Conservation (phyloP, 2,113 vertebrate genomes). For the Toxotes chatareus region DNA sequence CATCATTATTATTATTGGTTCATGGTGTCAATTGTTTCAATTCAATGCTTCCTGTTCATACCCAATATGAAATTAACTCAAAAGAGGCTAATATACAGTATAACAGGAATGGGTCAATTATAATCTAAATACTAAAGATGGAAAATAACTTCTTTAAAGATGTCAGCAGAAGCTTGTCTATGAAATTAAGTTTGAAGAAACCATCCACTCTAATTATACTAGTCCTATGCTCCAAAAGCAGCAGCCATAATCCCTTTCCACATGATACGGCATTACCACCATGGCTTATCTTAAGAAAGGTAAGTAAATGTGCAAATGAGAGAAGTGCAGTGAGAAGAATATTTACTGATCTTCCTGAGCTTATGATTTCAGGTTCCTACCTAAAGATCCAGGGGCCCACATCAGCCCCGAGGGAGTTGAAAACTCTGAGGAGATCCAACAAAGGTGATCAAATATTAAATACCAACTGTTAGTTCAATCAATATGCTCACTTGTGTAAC, state of each 20-base stretch:
- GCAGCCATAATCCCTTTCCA: slow-evolving; percentile 5
- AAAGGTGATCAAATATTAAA: slow-evolving; percentile 31
- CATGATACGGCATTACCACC: neutral
- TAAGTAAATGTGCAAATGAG: slow-evolving; percentile 15
- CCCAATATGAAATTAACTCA: no score
- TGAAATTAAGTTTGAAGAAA: neutral
- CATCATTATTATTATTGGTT: no score
- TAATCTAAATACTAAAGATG: neutral
- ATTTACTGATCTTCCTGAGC: neutral
- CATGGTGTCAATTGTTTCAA: neutral
- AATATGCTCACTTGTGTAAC: slow-evolving; percentile 15
- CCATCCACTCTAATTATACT: neutral
- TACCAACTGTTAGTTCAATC: slow-evolving; percentile 8
- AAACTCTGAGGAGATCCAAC: slow-evolving; percentile 4
- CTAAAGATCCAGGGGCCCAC: neutral
- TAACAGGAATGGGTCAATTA: neutral
- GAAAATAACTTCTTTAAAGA: neutral
- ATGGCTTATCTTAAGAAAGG: neutral
- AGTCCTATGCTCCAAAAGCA: neutral
- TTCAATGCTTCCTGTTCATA: neutral
- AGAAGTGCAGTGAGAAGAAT: neutral
- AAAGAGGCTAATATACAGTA: neutral
- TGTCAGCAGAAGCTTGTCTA: neutral
- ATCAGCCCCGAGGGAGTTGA: neutral
- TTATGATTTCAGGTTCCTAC: neutral